Percentiles rank a stretch among this genome's conserved stretches.
Evolutionary conservation across 1,140 invertebrate species (phyloP).

Genomic region (Steinernema feltiae): DNA sequence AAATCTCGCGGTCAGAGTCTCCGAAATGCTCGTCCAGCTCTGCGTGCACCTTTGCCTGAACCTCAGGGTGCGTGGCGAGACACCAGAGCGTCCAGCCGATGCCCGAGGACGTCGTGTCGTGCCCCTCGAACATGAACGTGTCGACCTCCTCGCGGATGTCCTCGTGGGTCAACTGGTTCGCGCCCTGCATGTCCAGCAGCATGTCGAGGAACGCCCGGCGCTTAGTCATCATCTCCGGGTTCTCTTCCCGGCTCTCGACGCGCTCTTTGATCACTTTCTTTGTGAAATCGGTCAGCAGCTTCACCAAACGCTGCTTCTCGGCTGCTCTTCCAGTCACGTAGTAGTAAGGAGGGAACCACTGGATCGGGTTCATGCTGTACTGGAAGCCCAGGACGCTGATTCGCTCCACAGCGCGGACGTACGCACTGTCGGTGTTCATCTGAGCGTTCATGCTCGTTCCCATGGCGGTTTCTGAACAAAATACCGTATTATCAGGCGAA

Average conservation of each 20-base stretch:
- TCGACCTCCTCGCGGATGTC: slow-evolving; percentile 68
- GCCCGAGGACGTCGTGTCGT: slow-evolving; percentile 79
- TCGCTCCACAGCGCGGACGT: slow-evolving; percentile 70
- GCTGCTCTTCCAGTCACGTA: slow-evolving; percentile 75
- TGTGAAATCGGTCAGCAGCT: slow-evolving; percentile 19
- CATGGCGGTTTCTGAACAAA: slow-evolving; percentile 70
- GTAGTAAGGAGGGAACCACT: slow-evolving; percentile 64
- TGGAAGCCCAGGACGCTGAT: slow-evolving; percentile 58
- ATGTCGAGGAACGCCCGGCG: slow-evolving; percentile 84
- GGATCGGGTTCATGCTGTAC: slow-evolving; percentile 48
- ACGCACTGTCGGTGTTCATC: slow-evolving; percentile 67
- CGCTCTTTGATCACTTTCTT: slow-evolving; percentile 20
- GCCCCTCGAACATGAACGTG: slow-evolving; percentile 71
- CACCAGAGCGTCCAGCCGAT: slow-evolving; percentile 65
- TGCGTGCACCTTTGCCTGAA: slow-evolving; percentile 71
- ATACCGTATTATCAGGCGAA: not conserved
- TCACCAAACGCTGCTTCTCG: slow-evolving; percentile 64
- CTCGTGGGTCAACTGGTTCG: slow-evolving; percentile 65
- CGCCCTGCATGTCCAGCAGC: slow-evolving; percentile 71
- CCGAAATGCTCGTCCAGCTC: slow-evolving; percentile 73
- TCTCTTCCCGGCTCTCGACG: not conserved
- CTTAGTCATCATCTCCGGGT: slow-evolving; percentile 66
- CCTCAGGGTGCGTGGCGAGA: slow-evolving; percentile 59
- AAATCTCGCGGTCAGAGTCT: slow-evolving; percentile 63
- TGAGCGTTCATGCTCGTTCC: slow-evolving; percentile 70